These are phyloP conservation scores for Tetragnatha montana DNA, from an alignment of 2,888 invertebrate species.

Conservation along the genomic window DNA sequence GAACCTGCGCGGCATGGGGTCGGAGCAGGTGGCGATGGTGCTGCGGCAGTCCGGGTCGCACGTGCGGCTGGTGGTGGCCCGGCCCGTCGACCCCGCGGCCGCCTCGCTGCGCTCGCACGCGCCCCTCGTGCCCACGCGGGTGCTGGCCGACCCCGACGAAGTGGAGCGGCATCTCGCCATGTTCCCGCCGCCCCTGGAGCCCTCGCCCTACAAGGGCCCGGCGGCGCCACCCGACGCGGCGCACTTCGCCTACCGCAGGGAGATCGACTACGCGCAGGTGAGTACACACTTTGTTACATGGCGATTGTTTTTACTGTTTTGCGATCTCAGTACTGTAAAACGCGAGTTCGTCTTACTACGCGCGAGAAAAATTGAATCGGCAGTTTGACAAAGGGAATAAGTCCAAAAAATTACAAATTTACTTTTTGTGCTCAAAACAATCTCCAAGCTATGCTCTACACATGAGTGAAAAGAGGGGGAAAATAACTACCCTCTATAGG, in stretches of 20 bases:
- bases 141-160: constrained; percentile 90
- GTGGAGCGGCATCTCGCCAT: constrained; percentile 83
- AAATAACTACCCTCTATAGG: too few species aligned
- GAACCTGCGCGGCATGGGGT: constrained; percentile 95
- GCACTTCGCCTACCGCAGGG: constrained; percentile 59
- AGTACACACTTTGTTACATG: constrained; percentile 21
- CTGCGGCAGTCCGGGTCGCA: constrained; percentile 95
- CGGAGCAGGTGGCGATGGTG: constrained; percentile 94
- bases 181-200: constrained; percentile 72
- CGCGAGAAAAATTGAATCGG: too few species aligned
- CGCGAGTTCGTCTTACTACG: too few species aligned
- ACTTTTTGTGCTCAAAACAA: too few species aligned
- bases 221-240: constrained; percentile 33
- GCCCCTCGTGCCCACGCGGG: constrained; percentile 91
- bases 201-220: constrained; percentile 65
- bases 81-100: constrained; percentile 89
- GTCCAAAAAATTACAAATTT: too few species aligned
- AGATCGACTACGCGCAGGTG: constrained; percentile 35
- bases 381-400: too few species aligned
- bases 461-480: too few species aligned
- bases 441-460: too few species aligned
- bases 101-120: constrained; percentile 85
- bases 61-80: constrained; percentile 94
- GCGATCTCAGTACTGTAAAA: too few species aligned
- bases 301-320: too few species aligned